phyloP scores from a whole-genome alignment of 2,113 vertebrate genomes.

The Butastur rufipennis region DNA sequence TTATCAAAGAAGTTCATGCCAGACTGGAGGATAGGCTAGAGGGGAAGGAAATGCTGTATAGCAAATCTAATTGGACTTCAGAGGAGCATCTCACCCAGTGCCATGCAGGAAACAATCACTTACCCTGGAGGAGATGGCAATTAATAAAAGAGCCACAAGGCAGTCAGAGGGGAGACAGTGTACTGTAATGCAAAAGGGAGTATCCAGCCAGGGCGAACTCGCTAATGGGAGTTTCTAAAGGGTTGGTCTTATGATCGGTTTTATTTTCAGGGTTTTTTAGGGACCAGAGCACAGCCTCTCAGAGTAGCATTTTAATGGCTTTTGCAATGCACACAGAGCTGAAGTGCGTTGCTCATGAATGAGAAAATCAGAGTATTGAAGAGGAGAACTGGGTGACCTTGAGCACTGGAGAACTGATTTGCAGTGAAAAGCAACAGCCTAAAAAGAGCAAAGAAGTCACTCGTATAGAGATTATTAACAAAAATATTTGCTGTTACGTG shows the following conservation, averaged over 20 bases:
- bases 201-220: background rate
- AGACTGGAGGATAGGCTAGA: background rate
- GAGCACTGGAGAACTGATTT: background rate
- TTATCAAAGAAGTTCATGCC: background rate
- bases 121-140: background rate
- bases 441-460: background rate
- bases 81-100: background rate
- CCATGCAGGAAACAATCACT: background rate
- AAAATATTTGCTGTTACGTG: background rate
- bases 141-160: background rate
- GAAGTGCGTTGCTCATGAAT: background rate
- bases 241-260: background rate
- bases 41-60: background rate
- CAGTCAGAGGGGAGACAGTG: background rate
- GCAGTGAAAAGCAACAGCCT: background rate
- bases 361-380: background rate
- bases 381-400: background rate
- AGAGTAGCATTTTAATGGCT: background rate
- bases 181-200: background rate
- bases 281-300: background rate
- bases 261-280: background rate
- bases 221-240: background rate
- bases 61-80: background rate
- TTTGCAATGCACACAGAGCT: background rate
- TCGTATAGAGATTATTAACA: background rate